A percentile compares a stretch with the other conserved stretches of the same genome.
These are phyloP conservation scores for Phaedon cochleariae DNA, from an alignment of 2,888 invertebrate species.

Conservation along the genomic window DNA sequence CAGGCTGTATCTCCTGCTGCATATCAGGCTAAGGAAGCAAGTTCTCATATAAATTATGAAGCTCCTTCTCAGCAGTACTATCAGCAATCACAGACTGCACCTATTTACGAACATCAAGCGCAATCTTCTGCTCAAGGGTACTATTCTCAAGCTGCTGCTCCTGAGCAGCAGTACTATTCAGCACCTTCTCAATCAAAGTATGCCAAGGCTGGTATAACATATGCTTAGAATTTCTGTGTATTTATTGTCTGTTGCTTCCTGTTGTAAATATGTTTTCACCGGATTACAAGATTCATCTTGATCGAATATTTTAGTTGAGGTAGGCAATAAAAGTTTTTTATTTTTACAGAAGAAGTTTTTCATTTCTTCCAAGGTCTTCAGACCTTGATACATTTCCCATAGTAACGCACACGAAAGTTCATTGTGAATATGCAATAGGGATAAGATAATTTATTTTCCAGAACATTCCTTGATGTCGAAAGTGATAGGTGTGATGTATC, in stretches of 20 bases:
- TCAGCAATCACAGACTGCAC: slow-evolving; percentile 25
- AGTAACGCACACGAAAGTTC: too few relatives aligned
- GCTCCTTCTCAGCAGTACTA: slow-evolving; percentile 31
- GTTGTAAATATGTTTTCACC: slow-evolving; percentile 43
- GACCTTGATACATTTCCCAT: too few relatives aligned
- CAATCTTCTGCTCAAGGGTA: slow-evolving; percentile 37
- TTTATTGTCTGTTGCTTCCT: slow-evolving; percentile 26
- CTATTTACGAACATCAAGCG: slow-evolving; percentile 27
- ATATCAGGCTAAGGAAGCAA: slow-evolving; percentile 21
- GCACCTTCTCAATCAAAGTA: slow-evolving; percentile 38
- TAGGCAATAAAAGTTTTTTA: too few relatives aligned
- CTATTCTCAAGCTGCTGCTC: slow-evolving; percentile 35
- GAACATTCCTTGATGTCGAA: too few relatives aligned
- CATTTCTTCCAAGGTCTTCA: too few relatives aligned
- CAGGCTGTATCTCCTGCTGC: slow-evolving; percentile 11
- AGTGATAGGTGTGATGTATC: too few relatives aligned
- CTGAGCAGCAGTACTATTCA: slow-evolving; percentile 41
- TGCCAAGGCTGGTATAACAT: slow-evolving; percentile 39
- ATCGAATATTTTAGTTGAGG: too few relatives aligned
- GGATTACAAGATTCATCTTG: background rate
- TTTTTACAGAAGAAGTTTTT: too few relatives aligned
- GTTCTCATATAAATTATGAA: slow-evolving; percentile 15
- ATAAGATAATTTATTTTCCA: too few relatives aligned
- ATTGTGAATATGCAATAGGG: too few relatives aligned
- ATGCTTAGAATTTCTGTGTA: slow-evolving; percentile 38